Base-by-base conservation (phyloP, 2,888 invertebrate species). In the Mythimna ferrago region DNA sequence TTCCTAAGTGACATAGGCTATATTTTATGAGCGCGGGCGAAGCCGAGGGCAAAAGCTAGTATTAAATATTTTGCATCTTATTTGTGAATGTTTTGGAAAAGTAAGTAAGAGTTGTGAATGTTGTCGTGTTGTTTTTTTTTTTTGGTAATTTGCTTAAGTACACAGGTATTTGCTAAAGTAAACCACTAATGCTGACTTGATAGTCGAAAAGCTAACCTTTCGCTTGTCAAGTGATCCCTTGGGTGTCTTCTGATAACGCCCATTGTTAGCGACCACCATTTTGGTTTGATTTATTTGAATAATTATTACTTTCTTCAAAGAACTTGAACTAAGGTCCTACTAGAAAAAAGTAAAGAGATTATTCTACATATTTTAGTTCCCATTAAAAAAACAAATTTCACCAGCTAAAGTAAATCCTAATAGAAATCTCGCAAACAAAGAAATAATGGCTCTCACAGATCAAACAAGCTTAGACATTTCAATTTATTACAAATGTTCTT, bases 381-480 rank as follows among this genome's bases (percentile, higher is more conserved):
- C 2, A 58, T 26, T 51, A 11, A 11, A 21, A 19, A 54, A 32
- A 73, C 19, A 57, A 19, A 71, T 11, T 70, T 16, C n/a, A 78
- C n/a, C 3, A 35, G 16, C 53, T 44, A 58, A 63, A 63, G 19
- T 35, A 56, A 81, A 67, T 44, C 6, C 6, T 51, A 65, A 62
- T 63, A 51, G 9, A 53, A 61, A 57, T 11, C 38, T 62, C 0
- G 10, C 14, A 61, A 62, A 71, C 19, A 58, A 65, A 53, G 51
- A 58, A 66, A 65, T 48, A 77, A 76, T 66, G 56, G 51, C 65
- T 58, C 66, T 61, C 21, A 41, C 51, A 67, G 53, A 75, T 79
- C 75, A 75, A 83, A 83, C 35, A 73, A 62, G 32, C 41, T 58
- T 2, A 66, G 64, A 66, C 51, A 62, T 79, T 78, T 69, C 72